Conservation (phyloP, 2,888 invertebrate species). For the Pollenia griseotomentosa region DNA sequence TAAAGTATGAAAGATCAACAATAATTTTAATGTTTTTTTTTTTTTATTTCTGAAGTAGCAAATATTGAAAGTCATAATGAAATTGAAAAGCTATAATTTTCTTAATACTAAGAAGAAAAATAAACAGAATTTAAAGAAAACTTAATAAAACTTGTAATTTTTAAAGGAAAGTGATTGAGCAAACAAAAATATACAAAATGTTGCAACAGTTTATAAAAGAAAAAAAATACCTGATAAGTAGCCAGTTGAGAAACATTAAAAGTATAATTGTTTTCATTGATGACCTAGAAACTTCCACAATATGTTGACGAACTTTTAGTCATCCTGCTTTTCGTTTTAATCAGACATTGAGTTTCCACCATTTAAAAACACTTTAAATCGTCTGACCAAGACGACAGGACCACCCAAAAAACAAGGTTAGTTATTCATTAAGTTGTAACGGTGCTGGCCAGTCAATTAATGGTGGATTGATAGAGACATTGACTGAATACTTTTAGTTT, state of each 20-base stretch:
- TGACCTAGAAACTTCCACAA: conserved; percentile 35
- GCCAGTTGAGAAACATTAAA: not conserved
- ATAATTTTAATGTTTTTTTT: conserved; percentile 41
- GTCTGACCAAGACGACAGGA: conserved; percentile 36
- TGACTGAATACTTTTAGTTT: conserved; percentile 9
- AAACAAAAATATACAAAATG: conserved; percentile 16
- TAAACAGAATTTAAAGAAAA: not conserved
- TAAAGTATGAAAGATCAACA: conserved; percentile 47
- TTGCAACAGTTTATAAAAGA: not conserved
- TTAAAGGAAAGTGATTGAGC: conserved; percentile 34
- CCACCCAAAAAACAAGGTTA: conserved; percentile 49
- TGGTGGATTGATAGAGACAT: not conserved
- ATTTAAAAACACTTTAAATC: conserved; percentile 41
- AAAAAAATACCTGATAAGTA: conserved; percentile 14
- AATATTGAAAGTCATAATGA: conserved; percentile 64
- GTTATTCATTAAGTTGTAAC: not conserved
- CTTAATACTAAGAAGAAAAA: conserved; percentile 5
- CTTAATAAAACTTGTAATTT: conserved; percentile 6
- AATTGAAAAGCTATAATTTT: conserved; percentile 71
- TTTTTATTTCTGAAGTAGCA: not conserved
- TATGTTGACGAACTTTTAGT: conserved; percentile 18
- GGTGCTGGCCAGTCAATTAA: not conserved
- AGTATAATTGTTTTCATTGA: conserved; percentile 6
- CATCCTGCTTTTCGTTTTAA: not conserved
- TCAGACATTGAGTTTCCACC: not conserved